Percentiles rank a stretch among this genome's conserved stretches.
These are phyloP conservation scores for Dilophus febrilis DNA, from an alignment of 2,888 invertebrate genomes.

Conservation along the genomic window DNA sequence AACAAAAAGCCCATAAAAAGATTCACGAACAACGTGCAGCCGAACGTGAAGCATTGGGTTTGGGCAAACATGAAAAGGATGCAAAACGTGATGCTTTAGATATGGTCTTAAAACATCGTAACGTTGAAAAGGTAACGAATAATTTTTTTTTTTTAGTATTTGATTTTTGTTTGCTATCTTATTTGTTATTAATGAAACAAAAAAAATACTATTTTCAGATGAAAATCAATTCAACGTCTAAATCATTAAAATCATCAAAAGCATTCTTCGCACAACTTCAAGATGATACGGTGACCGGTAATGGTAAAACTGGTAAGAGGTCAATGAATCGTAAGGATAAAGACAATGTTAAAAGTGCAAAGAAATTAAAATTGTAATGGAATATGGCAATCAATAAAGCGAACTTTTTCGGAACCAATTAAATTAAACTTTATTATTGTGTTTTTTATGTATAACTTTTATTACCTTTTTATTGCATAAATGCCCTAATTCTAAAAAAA, in stretches of 20 bases:
- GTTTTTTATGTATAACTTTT: no score
- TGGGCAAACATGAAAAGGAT: constrained; percentile 36
- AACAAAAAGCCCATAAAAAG: constrained; percentile 42
- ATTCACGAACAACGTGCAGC: constrained; percentile 32
- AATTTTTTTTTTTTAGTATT: neutral
- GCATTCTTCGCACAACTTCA: constrained; percentile 77
- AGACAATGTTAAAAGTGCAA: constrained; percentile 31
- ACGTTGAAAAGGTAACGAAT: constrained; percentile 36
- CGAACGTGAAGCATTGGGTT: constrained; percentile 23
- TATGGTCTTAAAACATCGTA: constrained; percentile 45
- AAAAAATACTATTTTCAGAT: constrained; percentile 20
- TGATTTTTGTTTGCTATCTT: constrained; percentile 6
- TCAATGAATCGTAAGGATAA: constrained; percentile 14
- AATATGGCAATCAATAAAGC: no score
- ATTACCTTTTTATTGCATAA: no score
- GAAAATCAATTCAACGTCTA: constrained; percentile 18
- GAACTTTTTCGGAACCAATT: no score
- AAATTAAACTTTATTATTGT: no score
- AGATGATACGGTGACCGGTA: constrained; percentile 45
- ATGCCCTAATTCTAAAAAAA: no score
- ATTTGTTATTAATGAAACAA: constrained; percentile 28
- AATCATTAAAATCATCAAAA: constrained; percentile 51
- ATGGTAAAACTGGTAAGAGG: constrained; percentile 30
- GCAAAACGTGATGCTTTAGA: constrained; percentile 37
- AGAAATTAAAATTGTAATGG: constrained; percentile 46